A percentile compares a stretch with the other conserved stretches of the same genome.
phyloP scores from a whole-genome alignment of 2,113 vertebrate genomes.

The Alexandromys fortis region DNA sequence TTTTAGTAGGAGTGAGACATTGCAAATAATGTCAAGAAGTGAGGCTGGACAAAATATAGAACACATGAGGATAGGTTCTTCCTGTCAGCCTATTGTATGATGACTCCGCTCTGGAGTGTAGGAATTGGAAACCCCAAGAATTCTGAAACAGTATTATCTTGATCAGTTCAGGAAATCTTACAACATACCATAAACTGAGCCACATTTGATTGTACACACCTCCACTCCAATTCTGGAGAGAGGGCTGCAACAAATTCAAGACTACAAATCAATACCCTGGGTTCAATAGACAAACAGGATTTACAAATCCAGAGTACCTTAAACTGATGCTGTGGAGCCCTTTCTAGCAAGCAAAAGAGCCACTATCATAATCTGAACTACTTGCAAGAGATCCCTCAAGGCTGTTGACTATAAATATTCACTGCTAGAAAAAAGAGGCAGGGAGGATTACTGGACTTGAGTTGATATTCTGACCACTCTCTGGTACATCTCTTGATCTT shows the following conservation, averaged over 20 bases:
- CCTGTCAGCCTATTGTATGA: neutral
- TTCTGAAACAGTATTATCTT: conserved; percentile 20
- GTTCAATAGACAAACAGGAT: neutral
- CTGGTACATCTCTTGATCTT: neutral
- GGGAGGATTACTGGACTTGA: neutral
- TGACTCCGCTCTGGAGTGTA: neutral
- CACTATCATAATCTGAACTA: neutral
- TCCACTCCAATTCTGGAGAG: neutral
- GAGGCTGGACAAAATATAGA: neutral
- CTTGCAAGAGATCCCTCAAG: neutral
- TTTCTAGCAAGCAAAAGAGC: neutral
- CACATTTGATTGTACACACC: neutral
- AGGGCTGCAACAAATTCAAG: no score
- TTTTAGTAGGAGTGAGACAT: neutral
- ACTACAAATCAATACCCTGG: no score
- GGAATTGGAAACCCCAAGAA: neutral
- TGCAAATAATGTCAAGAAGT: neutral
- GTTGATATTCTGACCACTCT: neutral
- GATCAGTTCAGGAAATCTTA: neutral
- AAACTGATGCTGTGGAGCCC: neutral
- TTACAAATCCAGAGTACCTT: neutral
- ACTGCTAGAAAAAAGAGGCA: neutral
- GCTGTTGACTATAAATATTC: neutral
- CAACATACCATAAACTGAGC: neutral
- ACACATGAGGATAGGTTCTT: neutral